Percentiles rank a stretch among this genome's conserved stretches.
phyloP scores from a whole-genome alignment of 2,888 invertebrate genomes.

The Apamea crenata region DNA sequence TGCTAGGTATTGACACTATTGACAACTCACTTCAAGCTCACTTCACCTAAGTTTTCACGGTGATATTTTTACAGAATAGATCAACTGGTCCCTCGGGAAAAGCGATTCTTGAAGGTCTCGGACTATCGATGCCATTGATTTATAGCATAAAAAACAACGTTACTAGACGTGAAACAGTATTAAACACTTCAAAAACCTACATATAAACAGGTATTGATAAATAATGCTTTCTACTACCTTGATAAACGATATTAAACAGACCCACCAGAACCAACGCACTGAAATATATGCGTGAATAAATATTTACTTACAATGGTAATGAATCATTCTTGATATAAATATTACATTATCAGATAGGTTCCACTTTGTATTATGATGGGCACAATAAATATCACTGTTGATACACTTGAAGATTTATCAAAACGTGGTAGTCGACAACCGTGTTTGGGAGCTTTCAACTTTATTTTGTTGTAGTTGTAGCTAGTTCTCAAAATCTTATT shows the following conservation, averaged over 20 bases:
- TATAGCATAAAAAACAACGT: background rate
- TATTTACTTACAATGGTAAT: slow-evolving; percentile 46
- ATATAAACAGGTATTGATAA: slow-evolving; percentile 11
- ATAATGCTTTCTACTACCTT: slow-evolving; percentile 19
- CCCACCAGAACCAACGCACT: slow-evolving; percentile 34
- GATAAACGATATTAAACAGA: slow-evolving; percentile 42
- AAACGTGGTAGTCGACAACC: background rate
- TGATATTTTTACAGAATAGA: background rate
- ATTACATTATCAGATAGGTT: slow-evolving; percentile 30
- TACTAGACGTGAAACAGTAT: background rate
- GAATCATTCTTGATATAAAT: slow-evolving; percentile 49
- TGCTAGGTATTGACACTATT: background rate
- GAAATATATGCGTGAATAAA: slow-evolving; percentile 42
- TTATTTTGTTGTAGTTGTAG: background rate
- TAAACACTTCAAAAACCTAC: slow-evolving; percentile 8
- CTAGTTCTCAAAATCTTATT: background rate
- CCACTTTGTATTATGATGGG: slow-evolving; percentile 46
- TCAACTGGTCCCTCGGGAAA: background rate
- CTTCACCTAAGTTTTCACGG: background rate
- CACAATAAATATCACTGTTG: slow-evolving; percentile 37
- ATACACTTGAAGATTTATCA: slow-evolving; percentile 30
- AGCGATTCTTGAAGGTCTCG: background rate
- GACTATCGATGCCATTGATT: background rate
- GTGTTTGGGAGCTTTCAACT: background rate
- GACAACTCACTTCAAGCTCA: background rate